A percentile compares a stretch with the other conserved stretches of the same genome.
These are phyloP conservation scores for Elephantulus edwardii DNA, from an alignment of 2,113 vertebrate genomes.

Conservation along the genomic window DNA sequence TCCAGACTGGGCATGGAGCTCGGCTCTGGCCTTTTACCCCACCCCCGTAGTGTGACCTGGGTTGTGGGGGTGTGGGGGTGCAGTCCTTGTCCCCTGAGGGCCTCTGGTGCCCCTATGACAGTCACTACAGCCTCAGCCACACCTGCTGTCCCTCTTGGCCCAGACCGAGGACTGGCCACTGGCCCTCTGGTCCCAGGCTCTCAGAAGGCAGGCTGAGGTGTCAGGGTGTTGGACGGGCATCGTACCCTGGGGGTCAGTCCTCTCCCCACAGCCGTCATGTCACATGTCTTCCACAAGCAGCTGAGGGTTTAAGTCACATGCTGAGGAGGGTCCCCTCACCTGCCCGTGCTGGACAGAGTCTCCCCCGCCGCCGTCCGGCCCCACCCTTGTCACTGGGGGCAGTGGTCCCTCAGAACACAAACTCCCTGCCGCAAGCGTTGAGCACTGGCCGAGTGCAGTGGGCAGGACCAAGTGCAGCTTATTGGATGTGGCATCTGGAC, in stretches of 20 bases:
- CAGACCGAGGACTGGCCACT: no score
- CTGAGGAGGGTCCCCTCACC: no score
- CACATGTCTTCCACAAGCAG: no score
- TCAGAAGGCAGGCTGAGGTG: not conserved
- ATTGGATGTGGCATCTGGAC: not conserved
- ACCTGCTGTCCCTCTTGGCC: not conserved
- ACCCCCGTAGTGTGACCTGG: not conserved
- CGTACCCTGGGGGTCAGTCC: fast-evolving
- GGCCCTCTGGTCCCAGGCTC: not conserved
- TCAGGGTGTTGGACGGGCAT: no score
- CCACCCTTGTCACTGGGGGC: fast-evolving
- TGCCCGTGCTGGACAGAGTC: no score
- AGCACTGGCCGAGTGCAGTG: not conserved
- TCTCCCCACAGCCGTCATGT: no score
- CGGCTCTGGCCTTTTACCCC: not conserved
- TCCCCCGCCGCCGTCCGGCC: fast-evolving
- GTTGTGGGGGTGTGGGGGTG: not conserved
- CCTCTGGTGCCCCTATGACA: not conserved
- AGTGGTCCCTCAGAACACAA: fast-evolving
- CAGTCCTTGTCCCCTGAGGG: not conserved
- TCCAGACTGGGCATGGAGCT: not conserved
- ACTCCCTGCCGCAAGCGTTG: fast-evolving
- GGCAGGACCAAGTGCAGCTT: not conserved
- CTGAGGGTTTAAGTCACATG: no score
- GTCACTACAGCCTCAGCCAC: not conserved